A percentile compares a stretch with the other conserved stretches of the same genome.
These are phyloP conservation scores for Anoura caudifer DNA, from an alignment of 2,113 vertebrate species.

Conservation along the genomic window DNA sequence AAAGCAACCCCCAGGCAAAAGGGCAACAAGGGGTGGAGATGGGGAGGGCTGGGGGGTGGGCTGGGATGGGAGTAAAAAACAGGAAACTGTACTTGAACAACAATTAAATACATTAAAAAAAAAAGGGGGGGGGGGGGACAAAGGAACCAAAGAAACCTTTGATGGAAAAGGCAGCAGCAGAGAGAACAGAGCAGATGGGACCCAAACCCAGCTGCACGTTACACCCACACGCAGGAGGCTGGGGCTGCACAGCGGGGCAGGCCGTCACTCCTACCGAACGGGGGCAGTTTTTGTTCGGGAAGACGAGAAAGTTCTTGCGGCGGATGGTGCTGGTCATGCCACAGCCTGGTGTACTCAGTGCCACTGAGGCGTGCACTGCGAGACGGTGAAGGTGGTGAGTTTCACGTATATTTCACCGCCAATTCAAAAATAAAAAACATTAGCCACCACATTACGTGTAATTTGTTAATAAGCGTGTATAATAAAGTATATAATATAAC, in stretches of 20 bases:
- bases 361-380: not conserved
- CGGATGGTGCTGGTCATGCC: not conserved
- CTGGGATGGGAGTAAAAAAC: no score
- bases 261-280: accelerated
- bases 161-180: not conserved
- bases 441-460: no score
- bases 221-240: not conserved
- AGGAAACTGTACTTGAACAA: no score
- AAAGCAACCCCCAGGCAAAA: not conserved
- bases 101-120: no score
- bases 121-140: no score
- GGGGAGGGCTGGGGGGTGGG: no score
- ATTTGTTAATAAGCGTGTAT: not conserved
- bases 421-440: not conserved
- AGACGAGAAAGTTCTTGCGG: not conserved
- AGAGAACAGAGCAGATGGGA: not conserved
- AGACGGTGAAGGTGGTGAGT: not conserved
- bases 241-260: no score
- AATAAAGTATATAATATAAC: not conserved
- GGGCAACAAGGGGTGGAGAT: no score
- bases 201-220: not conserved
- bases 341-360: not conserved
- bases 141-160: not conserved
- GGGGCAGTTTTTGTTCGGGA: not conserved
- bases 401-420: not conserved